Evolutionary conservation across 2,113 vertebrate genomes (phyloP).

Genomic region (Bujurquina vittata): DNA sequence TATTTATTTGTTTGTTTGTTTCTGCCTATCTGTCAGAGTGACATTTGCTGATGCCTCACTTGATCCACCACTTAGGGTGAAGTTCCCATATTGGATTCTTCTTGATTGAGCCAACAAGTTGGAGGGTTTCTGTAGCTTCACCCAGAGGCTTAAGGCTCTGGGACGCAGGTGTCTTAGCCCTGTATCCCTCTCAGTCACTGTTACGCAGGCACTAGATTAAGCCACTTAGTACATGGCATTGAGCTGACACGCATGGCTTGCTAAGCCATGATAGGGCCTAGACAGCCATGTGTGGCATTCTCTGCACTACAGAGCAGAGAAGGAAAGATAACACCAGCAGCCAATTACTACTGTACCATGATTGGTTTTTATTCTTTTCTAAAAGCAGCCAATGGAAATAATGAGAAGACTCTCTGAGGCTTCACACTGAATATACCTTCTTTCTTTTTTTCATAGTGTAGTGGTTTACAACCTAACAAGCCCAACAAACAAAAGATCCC

Average conservation of each 20-base stretch:
- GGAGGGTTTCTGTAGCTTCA: slow-evolving; percentile 39
- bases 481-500: background rate
- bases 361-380: slow-evolving; percentile 24
- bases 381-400: background rate
- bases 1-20: background rate
- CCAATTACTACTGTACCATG: slow-evolving; percentile 11
- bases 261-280: slow-evolving; percentile 35
- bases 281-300: slow-evolving; percentile 37
- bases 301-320: slow-evolving; percentile 7
- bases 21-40: background rate
- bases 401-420: background rate
- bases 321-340: slow-evolving; percentile 15
- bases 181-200: slow-evolving; percentile 56
- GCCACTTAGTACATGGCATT: slow-evolving; percentile 47
- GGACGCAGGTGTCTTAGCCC: slow-evolving; percentile 60
- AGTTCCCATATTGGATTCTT: slow-evolving; percentile 61
- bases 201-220: slow-evolving; percentile 62
- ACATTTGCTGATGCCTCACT: slow-evolving; percentile 4
- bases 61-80: slow-evolving; percentile 7
- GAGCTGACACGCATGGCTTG: slow-evolving; percentile 57
- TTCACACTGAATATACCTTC: background rate
- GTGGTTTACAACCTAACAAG: background rate
- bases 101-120: slow-evolving; percentile 27
- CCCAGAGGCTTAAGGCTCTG: slow-evolving; percentile 54
- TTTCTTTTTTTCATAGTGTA: background rate